phyloP scores from a whole-genome alignment of 53 echinoderm and acorn worm species.

The Holothuria leucospilota region DNA sequence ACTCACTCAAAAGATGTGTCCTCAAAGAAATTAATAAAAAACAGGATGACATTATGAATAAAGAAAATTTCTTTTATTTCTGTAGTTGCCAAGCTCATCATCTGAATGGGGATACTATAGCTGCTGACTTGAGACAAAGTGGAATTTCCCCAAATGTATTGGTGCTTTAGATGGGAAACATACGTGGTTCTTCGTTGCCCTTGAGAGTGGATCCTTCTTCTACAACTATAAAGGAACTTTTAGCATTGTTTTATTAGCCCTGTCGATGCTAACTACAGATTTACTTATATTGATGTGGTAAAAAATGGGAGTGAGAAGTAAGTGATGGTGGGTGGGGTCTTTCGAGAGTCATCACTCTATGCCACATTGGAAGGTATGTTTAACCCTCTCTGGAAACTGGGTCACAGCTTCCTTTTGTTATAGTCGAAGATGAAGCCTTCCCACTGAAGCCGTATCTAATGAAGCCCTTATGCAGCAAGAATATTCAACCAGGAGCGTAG shows the following conservation, averaged over 20 bases:
- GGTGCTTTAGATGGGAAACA: background rate
- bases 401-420: background rate
- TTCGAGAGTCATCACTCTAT: background rate
- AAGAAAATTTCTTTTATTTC: background rate
- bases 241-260: background rate
- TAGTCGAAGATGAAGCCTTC: conserved; percentile 20
- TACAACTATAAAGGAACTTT: background rate
- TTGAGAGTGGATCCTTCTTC: background rate
- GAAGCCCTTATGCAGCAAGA: conserved; percentile 57
- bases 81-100: background rate
- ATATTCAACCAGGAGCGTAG: conserved; percentile 15
- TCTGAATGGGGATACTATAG: background rate
- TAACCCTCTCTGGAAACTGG: background rate
- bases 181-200: background rate
- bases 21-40: background rate
- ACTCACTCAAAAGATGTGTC: background rate
- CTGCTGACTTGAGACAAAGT: background rate
- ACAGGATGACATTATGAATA: background rate
- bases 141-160: conserved; percentile 10
- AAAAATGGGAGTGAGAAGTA: conserved; percentile 3
- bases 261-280: conserved; percentile 1
- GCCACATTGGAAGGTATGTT: background rate
- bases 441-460: conserved; percentile 60
- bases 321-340: conserved; percentile 13
- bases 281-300: background rate